Evolutionary conservation across 2,888 invertebrate species (phyloP).

Genomic region (Drosophila anomelani): DNA sequence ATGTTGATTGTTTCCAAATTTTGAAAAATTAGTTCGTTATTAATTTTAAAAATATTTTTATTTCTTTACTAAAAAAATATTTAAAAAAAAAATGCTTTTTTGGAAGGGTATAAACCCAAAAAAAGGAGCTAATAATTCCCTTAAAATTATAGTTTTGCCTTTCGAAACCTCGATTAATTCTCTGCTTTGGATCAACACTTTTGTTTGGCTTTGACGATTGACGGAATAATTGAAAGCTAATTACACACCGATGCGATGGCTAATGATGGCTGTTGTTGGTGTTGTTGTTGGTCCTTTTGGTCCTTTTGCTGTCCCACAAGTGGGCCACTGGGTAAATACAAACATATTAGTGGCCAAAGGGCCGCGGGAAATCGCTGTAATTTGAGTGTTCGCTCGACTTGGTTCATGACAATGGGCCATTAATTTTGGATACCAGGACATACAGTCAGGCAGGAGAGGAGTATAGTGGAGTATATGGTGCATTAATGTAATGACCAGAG

Average conservation of each 20-base stretch:
- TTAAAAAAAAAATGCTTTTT: no score
- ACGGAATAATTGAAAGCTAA: constrained; percentile 27
- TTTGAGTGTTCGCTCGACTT: constrained; percentile 6
- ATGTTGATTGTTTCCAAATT: no score
- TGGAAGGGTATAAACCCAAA: no score
- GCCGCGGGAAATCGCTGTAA: constrained; percentile 9
- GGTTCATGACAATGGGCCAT: constrained; percentile 34
- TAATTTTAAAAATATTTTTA: no score
- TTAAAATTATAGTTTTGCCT: not conserved
- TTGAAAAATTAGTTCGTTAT: no score
- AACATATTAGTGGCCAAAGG: not conserved
- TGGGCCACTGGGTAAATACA: constrained; percentile 3
- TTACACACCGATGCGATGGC: constrained; percentile 11
- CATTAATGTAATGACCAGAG: constrained; percentile 53
- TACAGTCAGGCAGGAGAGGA: not conserved
- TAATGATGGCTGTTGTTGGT: constrained; percentile 16
- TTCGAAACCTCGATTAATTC: not conserved
- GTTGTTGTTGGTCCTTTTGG: not conserved
- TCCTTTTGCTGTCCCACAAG: constrained; percentile 6
- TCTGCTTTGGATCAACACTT: not conserved
- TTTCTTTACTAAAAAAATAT: no score
- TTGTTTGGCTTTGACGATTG: not conserved
- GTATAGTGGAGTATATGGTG: not conserved
- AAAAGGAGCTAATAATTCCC: not conserved
- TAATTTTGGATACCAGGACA: constrained; percentile 25